Conservation (phyloP, 2,888 invertebrate genomes). For the Aspidiotus rigidus region DNA sequence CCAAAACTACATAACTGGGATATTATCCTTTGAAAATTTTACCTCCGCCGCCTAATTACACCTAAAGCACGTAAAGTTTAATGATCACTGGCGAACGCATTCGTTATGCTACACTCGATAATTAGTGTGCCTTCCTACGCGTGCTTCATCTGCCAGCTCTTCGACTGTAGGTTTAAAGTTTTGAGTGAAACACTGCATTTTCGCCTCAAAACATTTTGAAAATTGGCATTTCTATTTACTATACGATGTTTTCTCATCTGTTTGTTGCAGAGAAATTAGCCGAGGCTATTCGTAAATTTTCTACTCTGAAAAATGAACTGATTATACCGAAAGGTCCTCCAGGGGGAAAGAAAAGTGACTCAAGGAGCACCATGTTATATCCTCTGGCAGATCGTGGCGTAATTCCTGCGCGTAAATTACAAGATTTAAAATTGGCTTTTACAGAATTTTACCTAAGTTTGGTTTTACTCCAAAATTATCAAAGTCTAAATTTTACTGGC, state of each 20-base stretch:
- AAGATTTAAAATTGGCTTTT: constrained; percentile 89
- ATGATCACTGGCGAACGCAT: too few relatives aligned
- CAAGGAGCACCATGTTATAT: constrained; percentile 7
- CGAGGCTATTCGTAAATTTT: constrained; percentile 91
- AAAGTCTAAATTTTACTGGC: constrained; percentile 95
- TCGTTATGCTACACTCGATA: too few relatives aligned
- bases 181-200: neutral
- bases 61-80: too few relatives aligned
- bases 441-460: constrained; percentile 97
- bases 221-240: neutral
- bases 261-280: constrained; percentile 78
- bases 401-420: constrained; percentile 39
- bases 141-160: too few relatives aligned
- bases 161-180: too few relatives aligned
- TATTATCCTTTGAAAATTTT: too few relatives aligned
- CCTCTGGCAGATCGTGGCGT: constrained; percentile 38
- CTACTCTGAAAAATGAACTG: constrained; percentile 78
- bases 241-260: neutral
- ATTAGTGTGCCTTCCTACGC: too few relatives aligned
- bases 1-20: neutral
- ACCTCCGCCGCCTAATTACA: too few relatives aligned
- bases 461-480: constrained; percentile 94
- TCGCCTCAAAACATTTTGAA: neutral
- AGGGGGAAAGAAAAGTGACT: constrained; percentile 21
- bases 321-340: constrained; percentile 41